A percentile compares a stretch with the other conserved stretches of the same genome.
Evolutionary conservation across 2,113 vertebrate genomes (phyloP).

Genomic region (Corythaixoides concolor): DNA sequence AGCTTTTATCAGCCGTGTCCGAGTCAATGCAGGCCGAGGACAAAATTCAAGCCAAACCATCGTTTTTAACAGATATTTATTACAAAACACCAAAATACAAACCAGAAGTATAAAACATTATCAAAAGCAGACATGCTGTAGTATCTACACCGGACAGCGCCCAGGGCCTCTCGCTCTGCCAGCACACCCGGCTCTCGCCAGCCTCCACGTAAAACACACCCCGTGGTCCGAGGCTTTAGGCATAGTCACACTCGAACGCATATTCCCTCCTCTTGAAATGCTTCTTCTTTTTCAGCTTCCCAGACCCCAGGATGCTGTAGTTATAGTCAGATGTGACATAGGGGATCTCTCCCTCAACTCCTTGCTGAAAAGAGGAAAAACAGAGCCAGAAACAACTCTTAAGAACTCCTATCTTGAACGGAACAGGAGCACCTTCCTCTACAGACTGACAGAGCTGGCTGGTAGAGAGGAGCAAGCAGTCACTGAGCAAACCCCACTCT

Average conservation of each 20-base stretch:
- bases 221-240: background rate
- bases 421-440: accelerated
- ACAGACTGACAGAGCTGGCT: no score
- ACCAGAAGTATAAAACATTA: background rate
- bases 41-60: background rate
- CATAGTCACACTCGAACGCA: background rate
- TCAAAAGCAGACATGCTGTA: accelerated
- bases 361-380: constrained; percentile 72
- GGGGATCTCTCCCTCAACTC: constrained; percentile 81
- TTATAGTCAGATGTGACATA: constrained; percentile 90
- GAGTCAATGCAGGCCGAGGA: accelerated
- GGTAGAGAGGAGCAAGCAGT: background rate
- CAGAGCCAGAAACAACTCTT: background rate
- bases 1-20: accelerated
- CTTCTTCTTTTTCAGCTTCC: constrained; percentile 82
- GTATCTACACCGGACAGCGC: background rate
- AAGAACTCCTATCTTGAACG: accelerated
- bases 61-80: constrained; percentile 12
- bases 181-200: background rate
- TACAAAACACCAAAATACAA: constrained; percentile 6
- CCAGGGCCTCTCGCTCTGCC: background rate
- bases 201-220: background rate
- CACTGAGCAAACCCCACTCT: background rate
- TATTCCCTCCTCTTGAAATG: constrained; percentile 48
- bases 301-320: constrained; percentile 82